Base-by-base conservation (phyloP, 2,888 invertebrate species). In the Drosophila vallismaia region DNA sequence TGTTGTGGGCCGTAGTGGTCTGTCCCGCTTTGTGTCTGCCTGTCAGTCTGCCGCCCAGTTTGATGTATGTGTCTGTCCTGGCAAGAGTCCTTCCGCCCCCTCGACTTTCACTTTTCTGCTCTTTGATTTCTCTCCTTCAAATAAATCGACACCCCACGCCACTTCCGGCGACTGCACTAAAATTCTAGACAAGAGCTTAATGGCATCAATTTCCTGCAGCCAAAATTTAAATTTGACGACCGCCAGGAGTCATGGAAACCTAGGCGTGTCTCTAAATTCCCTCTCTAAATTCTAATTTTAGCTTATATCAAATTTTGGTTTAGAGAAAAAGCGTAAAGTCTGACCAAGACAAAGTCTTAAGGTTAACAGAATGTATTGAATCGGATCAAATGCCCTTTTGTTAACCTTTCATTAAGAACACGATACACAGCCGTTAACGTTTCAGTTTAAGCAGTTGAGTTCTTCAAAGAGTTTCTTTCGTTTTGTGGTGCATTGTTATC, bases 121-220 rank as follows among this genome's bases (percentile, higher is more conserved):
- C 48, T 45, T 48, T 58, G 57, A 69, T 69, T 55, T 69, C 75
- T 71, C 60, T 71, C 58, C 76, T 60, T 75, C 60, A 77, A 79
- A 79, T 77, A 72, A 74, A 77, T 74, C 45, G 72, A 58, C 75
- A 71, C 79, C 83, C 71, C 55, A 40, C 70, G 76, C 68, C 46
- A 66, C 68, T 74, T 81, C 71, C 77, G 77, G 50, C 55, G 57
- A 26, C 52, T 38, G 57, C 73, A 60, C 55, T 46, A 53, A 71
- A 67, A 55, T 57, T 38, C 67, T 54, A 74, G 59, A 76, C 69
- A 64, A 79, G 59, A 59, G 66, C 80, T 73, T 86, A 82, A 82
- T 86, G 84, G 84, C 86, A 86, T 80, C 84, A 77, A 82, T 86
- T 86, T 86, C 84, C 82, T 77, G 62, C 75, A 54, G 75, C 73